These are phyloP conservation scores for Luehdorfia chinensis DNA, from an alignment of 1,140 invertebrate genomes.

Conservation along the genomic window DNA sequence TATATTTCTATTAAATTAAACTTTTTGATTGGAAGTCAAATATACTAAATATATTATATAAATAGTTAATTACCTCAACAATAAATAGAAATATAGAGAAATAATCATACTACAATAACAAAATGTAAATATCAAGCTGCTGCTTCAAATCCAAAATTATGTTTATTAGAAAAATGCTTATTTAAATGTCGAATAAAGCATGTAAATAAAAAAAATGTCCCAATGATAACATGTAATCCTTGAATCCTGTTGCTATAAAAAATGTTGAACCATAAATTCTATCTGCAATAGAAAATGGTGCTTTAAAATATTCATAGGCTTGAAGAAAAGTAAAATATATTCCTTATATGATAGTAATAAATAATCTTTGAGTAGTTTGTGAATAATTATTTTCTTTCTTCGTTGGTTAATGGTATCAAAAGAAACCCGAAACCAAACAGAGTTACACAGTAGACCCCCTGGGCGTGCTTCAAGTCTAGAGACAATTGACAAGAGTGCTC, in stretches of 20 bases:
- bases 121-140: constrained; percentile 87
- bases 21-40: constrained; percentile 83
- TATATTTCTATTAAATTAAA: constrained; percentile 74
- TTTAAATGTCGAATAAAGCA: too few species aligned
- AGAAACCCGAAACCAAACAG: too few species aligned
- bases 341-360: neutral
- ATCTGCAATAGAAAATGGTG: constrained; percentile 47
- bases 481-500: too few species aligned
- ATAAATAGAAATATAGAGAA: constrained; percentile 81
- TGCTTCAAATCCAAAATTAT: too few species aligned
- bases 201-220: constrained; percentile 81
- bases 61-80: constrained; percentile 80
- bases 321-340: constrained; percentile 1
- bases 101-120: too few species aligned
- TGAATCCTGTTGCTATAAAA: constrained; percentile 85
- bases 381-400: too few species aligned
- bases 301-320: neutral
- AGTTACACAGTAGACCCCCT: too few species aligned
- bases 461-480: too few species aligned
- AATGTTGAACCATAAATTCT: constrained; percentile 82
- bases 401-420: too few species aligned
- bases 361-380: too few species aligned
- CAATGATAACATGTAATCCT: constrained; percentile 84
- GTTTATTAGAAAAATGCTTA: too few species aligned
- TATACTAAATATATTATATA: constrained; percentile 83